Base-by-base conservation (phyloP, 1,140 invertebrate genomes). In the Trichonephila clavata region DNA sequence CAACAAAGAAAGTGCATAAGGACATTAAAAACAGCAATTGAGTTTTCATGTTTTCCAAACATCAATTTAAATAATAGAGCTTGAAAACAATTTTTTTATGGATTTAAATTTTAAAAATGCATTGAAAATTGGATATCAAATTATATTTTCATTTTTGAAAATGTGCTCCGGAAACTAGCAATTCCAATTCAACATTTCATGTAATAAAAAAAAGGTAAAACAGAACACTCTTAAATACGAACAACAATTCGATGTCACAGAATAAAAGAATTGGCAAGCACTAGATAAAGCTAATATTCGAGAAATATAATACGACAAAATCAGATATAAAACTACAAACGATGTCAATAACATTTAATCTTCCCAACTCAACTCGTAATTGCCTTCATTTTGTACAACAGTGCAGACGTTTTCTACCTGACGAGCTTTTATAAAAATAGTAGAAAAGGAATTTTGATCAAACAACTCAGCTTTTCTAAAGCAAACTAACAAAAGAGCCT, bases 271-370 rank as follows among this genome's bases (percentile, higher is more conserved):
- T 10, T n/a, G 20, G 21, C 2, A 14, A 24, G 24, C 24, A 14
- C 24, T 68, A 68, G n/a, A 68, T 27, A 24, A 77, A 77, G 71
- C 24, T 39, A 39, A 32, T 77, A 77, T 77, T 77, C 18, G 71
- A 77, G 32, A 39, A 39, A 39, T 39, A 77, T 77, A 77, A 20
- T 7, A 32, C 32, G 32, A 77, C 16, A 77, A 39, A n/a, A 39
- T 18, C 27, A 32, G 16, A 39, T 32, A 32, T 32, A 77, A 77
- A 77, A 24, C 32, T 32, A 18, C 27, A 77, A 77, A 1, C 32
- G 71, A 32, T 77, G 27, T 24, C 71, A 77, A 77, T 77, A 77
- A 77, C 32, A 77, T 77, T 77, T 77, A 77, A 77, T 77, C 71
- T 77, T 77, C 27, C 7, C 32, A 77, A 77, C 27, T 77, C 71